Evolutionary conservation across 2,797 vertebrate species (phyloP).

Genomic region (Platalea minor): DNA sequence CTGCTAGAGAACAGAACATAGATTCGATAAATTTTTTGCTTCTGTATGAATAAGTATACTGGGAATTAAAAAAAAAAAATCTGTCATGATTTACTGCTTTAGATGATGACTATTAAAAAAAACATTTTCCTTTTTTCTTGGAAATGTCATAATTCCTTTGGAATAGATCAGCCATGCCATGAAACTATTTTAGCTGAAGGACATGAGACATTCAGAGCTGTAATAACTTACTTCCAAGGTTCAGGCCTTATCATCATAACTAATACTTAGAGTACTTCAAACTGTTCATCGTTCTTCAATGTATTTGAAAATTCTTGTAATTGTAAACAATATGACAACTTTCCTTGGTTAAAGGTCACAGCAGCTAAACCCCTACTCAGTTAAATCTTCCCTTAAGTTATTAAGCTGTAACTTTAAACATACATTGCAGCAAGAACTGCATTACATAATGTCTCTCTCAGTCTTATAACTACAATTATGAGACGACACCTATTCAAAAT

Average conservation of each 20-base stretch:
- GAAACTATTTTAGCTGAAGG: conserved; percentile 27
- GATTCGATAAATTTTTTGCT: not conserved
- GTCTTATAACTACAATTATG: conserved; percentile 67
- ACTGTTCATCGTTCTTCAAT: conserved; percentile 25
- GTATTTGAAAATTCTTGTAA: conserved; percentile 21
- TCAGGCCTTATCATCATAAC: not conserved
- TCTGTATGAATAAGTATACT: not conserved
- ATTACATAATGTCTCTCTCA: conserved; percentile 73
- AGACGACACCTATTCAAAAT: conserved; percentile 79
- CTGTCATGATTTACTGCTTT: not conserved
- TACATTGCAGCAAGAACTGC: conserved; percentile 45
- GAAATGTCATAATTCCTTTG: conserved; percentile 38
- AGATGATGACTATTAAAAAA: not conserved
- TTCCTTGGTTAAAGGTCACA: conserved; percentile 50
- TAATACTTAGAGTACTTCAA: not conserved
- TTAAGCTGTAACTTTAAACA: conserved; percentile 67
- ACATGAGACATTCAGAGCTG: not conserved
- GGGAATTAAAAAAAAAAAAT: not conserved
- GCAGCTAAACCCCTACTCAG: not conserved
- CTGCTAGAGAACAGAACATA: not conserved
- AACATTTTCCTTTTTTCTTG: not conserved
- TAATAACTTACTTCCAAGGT: conserved; percentile 10
- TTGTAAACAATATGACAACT: not conserved
- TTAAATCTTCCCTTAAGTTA: conserved; percentile 62
- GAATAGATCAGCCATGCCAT: not conserved